These are phyloP conservation scores for Pungitius pungitius DNA, from an alignment of 2,113 vertebrate species.

Conservation along the genomic window DNA sequence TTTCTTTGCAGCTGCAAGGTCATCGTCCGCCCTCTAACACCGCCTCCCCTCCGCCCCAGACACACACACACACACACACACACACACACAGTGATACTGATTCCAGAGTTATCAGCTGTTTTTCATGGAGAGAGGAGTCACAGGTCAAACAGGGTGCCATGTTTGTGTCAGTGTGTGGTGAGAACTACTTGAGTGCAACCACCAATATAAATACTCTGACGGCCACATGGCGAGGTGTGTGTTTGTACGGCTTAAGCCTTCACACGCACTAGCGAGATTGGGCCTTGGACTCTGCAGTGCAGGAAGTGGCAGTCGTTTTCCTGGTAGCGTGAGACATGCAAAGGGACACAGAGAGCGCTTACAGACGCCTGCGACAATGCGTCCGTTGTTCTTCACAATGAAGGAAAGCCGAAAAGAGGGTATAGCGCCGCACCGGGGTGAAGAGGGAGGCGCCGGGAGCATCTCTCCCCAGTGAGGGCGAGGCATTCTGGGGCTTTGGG, in stretches of 20 bases:
- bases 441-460: constrained; percentile 27
- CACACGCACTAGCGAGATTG: not conserved
- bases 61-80: constrained; percentile 19
- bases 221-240: constrained; percentile 34
- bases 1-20: constrained; percentile 54
- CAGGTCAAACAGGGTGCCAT: constrained; percentile 56
- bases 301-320: constrained; percentile 29
- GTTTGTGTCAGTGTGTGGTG: constrained; percentile 58
- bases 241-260: constrained; percentile 18
- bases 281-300: not conserved
- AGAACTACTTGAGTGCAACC: constrained; percentile 46
- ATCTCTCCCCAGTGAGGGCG: constrained; percentile 28
- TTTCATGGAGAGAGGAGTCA: constrained; percentile 30
- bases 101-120: constrained; percentile 40
- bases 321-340: constrained; percentile 32
- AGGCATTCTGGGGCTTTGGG: constrained; percentile 20
- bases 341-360: constrained; percentile 8
- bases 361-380: constrained; percentile 31
- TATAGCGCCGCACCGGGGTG: constrained; percentile 1
- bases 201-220: constrained; percentile 43
- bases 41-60: constrained; percentile 2
- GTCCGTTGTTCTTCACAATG: constrained; percentile 39
- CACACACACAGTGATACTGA: constrained; percentile 22
- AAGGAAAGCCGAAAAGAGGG: constrained; percentile 23
- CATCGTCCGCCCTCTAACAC: constrained; percentile 4